Evolutionary conservation across 2,888 invertebrate species (phyloP), one percentile per base, ranked within the genome.

Genomic region (Drosophila borborema): DNA sequence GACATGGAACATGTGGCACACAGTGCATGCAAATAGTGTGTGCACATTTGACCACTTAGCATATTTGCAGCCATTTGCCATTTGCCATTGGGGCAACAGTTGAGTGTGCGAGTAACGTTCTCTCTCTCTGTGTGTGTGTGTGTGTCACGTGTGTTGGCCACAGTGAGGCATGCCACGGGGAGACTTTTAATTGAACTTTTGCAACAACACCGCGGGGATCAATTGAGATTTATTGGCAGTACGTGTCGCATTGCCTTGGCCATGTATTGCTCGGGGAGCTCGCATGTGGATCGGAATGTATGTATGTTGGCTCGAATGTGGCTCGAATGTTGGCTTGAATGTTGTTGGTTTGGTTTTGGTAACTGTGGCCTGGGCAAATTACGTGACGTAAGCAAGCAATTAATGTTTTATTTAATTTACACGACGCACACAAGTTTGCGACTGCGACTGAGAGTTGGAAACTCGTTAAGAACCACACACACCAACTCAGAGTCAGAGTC

Each of bases 191-290:
- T 90, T 89, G 91, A 91, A 89, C 86, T 85, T 81, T 72, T 67
- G 77, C 81, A 82, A 90, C 86, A 79, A 72, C 79, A 80, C 91
- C 87, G 77, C 77, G 60, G 91, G 85, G 90, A 91, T 81, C 84
- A 86, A 86, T 86, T 82, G 85, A 88, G 91, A 90, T 91, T 91
- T 90, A 91, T 90, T 81, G 89, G 64, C 79, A 56, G 70, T 68
- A 72, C 85, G 81, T 89, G 89, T 89, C 86, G 65, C 68, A 73
- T 74, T 74, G 71, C 74, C 70, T 64, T 61, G 38, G 54, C 53
- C 31, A 18, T 62, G 48, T 54, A 46, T 64, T 40, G 62, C 66
- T 65, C 20, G 46, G 49, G 66, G 70, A 71, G n/a, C 28, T 59
- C 38, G 40, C 23, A 55, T 55, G 55, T 23, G 54, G 49, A 23